phyloP scores from a whole-genome alignment of 2,113 vertebrate genomes.

The Mormyrus lacerda region DNA sequence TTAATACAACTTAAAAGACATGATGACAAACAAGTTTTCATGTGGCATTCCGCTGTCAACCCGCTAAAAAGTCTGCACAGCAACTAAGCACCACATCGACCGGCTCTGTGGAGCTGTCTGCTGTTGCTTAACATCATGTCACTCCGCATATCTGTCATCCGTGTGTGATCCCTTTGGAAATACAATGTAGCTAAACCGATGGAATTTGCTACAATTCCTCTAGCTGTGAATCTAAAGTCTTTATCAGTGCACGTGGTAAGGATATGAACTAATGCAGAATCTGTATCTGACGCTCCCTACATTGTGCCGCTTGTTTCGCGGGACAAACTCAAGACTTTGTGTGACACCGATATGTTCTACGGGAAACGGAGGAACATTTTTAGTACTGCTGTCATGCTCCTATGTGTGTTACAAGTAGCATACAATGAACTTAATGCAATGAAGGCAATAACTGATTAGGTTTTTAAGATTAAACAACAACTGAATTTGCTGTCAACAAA shows the following conservation, averaged over 20 bases:
- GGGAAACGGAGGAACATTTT: background rate
- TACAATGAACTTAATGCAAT: no score
- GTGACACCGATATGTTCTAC: background rate
- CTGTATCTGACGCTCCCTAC: background rate
- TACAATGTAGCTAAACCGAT: background rate
- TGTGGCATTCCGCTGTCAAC: background rate
- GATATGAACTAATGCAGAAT: background rate
- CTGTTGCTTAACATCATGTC: background rate
- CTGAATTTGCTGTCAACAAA: background rate
- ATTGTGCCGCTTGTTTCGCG: background rate
- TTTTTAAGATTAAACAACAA: background rate
- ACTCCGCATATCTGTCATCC: background rate
- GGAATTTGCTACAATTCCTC: background rate
- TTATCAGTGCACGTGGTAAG: background rate
- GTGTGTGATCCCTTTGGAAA: background rate
- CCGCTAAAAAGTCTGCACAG: background rate
- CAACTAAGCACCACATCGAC: background rate
- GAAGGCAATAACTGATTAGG: background rate
- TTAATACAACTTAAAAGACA: conserved; percentile 1
- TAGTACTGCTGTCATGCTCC: background rate
- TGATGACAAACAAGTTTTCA: background rate
- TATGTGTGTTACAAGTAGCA: no score
- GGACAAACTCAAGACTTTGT: background rate
- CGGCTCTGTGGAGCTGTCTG: background rate
- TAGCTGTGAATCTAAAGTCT: background rate